These are phyloP conservation scores for Neodiprion virginianus DNA, from an alignment of 1,140 invertebrate genomes.

Conservation along the genomic window DNA sequence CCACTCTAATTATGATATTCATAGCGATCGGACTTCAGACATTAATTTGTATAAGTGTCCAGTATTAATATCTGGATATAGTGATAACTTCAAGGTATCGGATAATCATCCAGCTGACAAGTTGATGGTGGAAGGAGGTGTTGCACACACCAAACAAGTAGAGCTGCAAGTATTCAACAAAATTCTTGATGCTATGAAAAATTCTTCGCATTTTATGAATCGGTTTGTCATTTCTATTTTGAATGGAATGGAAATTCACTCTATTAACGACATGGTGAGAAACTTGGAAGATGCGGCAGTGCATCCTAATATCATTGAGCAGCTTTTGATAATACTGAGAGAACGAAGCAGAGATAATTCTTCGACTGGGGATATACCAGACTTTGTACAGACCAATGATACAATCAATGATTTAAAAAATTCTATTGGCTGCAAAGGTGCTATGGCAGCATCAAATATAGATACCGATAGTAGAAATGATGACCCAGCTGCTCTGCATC, in stretches of 20 bases:
- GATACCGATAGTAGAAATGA: background rate
- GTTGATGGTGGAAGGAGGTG: background rate
- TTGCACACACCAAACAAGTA: background rate
- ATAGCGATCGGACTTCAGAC: background rate
- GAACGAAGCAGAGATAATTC: background rate
- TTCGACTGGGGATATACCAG: background rate
- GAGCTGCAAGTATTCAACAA: background rate
- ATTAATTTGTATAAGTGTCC: background rate
- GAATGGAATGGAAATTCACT: background rate
- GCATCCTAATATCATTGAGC: background rate
- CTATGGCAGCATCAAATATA: background rate
- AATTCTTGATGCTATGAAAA: slow-evolving; percentile 9
- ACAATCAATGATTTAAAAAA: background rate
- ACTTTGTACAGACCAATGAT: background rate
- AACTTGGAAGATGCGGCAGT: background rate
- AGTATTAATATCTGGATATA: background rate
- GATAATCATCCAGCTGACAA: background rate
- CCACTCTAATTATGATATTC: slow-evolving; percentile 4
- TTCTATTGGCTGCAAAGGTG: background rate
- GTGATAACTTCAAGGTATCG: background rate
- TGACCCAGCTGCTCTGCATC: background rate
- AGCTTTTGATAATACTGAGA: slow-evolving; percentile 4
- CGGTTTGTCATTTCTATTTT: background rate
- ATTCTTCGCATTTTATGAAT: slow-evolving; percentile 10
- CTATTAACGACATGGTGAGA: background rate